Percentiles rank a stretch among this genome's conserved stretches.
Evolutionary conservation across 2,113 vertebrate genomes (phyloP).

Genomic region (Thomomys bottae): DNA sequence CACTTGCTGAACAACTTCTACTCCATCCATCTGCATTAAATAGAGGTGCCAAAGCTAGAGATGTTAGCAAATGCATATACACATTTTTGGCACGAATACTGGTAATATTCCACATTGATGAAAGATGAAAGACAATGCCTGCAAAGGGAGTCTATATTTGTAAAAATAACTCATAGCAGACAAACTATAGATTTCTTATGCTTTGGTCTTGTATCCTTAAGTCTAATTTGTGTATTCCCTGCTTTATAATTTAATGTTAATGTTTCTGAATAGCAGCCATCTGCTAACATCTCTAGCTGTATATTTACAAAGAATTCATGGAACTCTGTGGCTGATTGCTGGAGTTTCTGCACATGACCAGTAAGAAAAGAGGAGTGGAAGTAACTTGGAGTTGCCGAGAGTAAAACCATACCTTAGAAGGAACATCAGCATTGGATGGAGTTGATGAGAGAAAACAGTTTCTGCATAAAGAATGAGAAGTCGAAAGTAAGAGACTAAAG

Average conservation of each 20-base stretch:
- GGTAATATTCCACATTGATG: neutral
- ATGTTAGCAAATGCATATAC: neutral
- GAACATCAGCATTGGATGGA: neutral
- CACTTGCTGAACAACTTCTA: neutral
- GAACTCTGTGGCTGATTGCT: neutral
- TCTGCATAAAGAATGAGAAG: neutral
- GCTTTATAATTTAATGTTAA: neutral
- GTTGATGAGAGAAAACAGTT: neutral
- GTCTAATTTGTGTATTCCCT: neutral
- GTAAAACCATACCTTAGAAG: neutral
- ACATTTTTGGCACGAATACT: neutral
- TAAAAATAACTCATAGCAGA: neutral
- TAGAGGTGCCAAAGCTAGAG: neutral
- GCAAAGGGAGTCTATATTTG: neutral
- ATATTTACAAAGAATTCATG: no score
- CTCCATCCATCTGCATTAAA: neutral
- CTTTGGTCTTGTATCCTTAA: neutral
- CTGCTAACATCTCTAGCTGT: no score
- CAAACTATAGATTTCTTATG: neutral
- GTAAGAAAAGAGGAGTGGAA: neutral
- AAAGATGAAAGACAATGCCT: constrained; percentile 43
- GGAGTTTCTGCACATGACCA: neutral
- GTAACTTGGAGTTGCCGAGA: neutral
- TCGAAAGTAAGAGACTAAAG: neutral
- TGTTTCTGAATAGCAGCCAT: neutral